phyloP scores from a whole-genome alignment of 2,113 vertebrate genomes.

The Pseudorasbora parva region DNA sequence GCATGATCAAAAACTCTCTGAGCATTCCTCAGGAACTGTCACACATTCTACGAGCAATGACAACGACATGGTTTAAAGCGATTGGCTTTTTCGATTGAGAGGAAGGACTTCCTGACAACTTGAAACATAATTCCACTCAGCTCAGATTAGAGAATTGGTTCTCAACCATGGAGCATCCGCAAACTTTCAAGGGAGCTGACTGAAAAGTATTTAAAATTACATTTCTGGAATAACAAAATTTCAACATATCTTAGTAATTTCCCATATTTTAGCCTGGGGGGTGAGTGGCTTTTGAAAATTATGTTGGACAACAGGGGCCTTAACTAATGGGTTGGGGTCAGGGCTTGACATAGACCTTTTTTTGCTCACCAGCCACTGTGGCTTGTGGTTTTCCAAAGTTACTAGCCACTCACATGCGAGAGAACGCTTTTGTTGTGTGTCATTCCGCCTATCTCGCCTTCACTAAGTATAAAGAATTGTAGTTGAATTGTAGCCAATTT shows the following conservation, averaged over 20 bases:
- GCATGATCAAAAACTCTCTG: not conserved
- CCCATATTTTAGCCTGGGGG: not conserved
- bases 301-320: not conserved
- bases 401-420: too few species aligned
- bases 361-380: too few species aligned
- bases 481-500: too few species aligned
- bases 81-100: not conserved
- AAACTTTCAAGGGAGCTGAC: too few species aligned
- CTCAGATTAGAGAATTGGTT: not conserved
- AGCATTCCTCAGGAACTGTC: not conserved
- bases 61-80: not conserved
- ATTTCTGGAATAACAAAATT: too few species aligned
- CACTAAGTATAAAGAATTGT: too few species aligned
- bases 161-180: too few species aligned
- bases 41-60: not conserved
- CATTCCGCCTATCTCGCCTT: too few species aligned
- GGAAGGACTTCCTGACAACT: not conserved
- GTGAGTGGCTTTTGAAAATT: not conserved
- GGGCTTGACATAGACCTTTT: too few species aligned
- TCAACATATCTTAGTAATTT: not conserved
- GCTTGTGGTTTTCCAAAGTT: too few species aligned
- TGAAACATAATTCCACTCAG: not conserved
- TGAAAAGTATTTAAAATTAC: too few species aligned
- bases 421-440: too few species aligned
- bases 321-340: not conserved